Evolutionary conservation across 2,113 vertebrate species (phyloP).

Genomic region (Heterocephalus glaber): DNA sequence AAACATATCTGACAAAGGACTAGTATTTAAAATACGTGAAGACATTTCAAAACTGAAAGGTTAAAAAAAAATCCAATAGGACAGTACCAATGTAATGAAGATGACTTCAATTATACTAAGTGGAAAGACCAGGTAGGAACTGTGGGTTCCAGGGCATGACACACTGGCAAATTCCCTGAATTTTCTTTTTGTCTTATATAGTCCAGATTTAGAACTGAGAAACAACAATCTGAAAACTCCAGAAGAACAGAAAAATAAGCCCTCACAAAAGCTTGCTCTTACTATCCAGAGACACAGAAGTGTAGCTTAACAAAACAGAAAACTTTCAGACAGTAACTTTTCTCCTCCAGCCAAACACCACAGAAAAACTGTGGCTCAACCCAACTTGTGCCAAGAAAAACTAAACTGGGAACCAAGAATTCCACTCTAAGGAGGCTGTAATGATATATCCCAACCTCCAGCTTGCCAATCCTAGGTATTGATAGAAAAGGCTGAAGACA

Average conservation of each 20-base stretch:
- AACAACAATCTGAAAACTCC: conserved; percentile 20
- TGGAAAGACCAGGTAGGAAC: not conserved
- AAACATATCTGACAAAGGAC: conserved; percentile 19
- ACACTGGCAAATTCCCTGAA: not conserved
- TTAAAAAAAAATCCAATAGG: conserved; percentile 22
- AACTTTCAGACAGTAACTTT: not conserved
- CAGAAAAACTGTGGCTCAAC: not conserved
- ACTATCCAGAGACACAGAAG: not conserved
- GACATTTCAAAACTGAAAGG: not conserved
- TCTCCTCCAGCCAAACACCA: not conserved
- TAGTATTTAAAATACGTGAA: not conserved
- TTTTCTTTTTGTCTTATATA: conserved; percentile 29
- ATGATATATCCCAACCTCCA: not conserved
- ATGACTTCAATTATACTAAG: conserved; percentile 11
- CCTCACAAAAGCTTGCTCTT: not conserved
- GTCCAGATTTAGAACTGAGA: not conserved
- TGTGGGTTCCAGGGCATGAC: not conserved
- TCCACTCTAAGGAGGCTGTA: not conserved
- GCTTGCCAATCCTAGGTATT: not conserved
- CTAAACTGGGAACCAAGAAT: not conserved
- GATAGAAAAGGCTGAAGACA: not conserved
- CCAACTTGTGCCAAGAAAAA: not conserved
- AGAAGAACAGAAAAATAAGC: not conserved
- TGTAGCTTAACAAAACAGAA: not conserved
- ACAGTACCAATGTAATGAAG: conserved; percentile 8